These are phyloP conservation scores for Tilapia sparmanii DNA, from an alignment of 2,113 vertebrate genomes.

Conservation along the genomic window DNA sequence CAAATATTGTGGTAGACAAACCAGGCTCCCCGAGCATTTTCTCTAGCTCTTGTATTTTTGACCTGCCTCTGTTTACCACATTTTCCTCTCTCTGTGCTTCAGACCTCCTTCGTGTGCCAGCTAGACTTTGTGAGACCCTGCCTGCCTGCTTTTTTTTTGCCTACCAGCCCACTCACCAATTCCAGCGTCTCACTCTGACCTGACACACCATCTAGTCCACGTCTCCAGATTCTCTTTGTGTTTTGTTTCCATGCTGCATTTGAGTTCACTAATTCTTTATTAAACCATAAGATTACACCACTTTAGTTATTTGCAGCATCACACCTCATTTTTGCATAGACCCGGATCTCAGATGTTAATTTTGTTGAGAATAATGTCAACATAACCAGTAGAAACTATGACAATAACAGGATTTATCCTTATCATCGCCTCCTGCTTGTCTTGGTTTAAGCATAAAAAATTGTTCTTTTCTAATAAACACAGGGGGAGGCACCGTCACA, in stretches of 20 bases:
- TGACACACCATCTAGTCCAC: background rate
- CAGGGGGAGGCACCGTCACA: background rate
- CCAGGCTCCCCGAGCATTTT: background rate
- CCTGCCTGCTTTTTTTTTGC: background rate
- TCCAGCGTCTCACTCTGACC: background rate
- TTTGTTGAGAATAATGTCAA: background rate
- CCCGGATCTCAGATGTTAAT: background rate
- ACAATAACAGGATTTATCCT: background rate
- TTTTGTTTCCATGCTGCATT: background rate
- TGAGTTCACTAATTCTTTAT: background rate
- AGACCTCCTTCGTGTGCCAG: background rate
- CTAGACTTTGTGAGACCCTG: background rate
- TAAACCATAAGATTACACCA: background rate
- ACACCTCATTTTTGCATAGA: background rate
- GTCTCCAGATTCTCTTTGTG: background rate
- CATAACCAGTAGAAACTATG: background rate
- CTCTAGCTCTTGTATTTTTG: background rate
- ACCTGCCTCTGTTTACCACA: background rate
- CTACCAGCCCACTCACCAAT: background rate
- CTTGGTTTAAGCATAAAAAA: background rate
- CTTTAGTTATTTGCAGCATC: background rate
- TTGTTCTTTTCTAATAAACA: background rate
- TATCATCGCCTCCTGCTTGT: background rate
- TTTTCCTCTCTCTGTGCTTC: background rate
- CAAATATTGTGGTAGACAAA: background rate